Conservation (phyloP, 2,888 invertebrate genomes). For the Scotopteryx bipunctaria region DNA sequence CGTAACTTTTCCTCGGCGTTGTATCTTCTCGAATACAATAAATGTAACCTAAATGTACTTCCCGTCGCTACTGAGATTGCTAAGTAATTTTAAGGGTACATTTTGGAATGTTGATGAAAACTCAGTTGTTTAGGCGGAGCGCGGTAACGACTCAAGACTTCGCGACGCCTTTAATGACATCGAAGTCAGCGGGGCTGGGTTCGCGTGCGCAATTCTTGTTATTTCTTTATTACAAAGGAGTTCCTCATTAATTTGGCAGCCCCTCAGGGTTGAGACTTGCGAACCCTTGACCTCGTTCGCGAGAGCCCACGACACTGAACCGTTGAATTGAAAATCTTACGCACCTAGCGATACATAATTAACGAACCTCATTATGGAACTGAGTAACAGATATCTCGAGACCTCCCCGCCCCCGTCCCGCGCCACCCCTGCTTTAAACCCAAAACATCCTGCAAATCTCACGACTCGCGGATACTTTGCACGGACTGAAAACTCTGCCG, state of each 20-base stretch:
- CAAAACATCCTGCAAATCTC: slow-evolving; percentile 34
- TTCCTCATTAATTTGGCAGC: slow-evolving; percentile 84
- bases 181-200: slow-evolving; percentile 70
- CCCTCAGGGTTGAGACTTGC: slow-evolving; percentile 80
- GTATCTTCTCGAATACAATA: slow-evolving; percentile 32
- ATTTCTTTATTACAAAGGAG: slow-evolving; percentile 84
- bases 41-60: slow-evolving; percentile 41
- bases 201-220: slow-evolving; percentile 84
- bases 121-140: slow-evolving; percentile 73
- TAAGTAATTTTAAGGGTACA: slow-evolving; percentile 55
- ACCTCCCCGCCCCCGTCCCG: slow-evolving; percentile 26
- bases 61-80: slow-evolving; percentile 41
- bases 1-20: slow-evolving; percentile 20
- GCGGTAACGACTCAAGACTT: slow-evolving; percentile 76
- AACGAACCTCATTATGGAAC: slow-evolving; percentile 79
- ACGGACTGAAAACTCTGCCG: slow-evolving; percentile 42
- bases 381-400: slow-evolving; percentile 63
- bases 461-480: slow-evolving; percentile 43
- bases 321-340: slow-evolving; percentile 70
- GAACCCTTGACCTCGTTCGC: slow-evolving; percentile 81
- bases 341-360: slow-evolving; percentile 81
- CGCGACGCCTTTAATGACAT: slow-evolving; percentile 79
- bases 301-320: slow-evolving; percentile 73
- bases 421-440: slow-evolving; percentile 24
- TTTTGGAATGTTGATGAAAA: slow-evolving; percentile 64